These are phyloP conservation scores for Anoplopoma fimbria DNA, from an alignment of 2,113 vertebrate genomes.

Conservation along the genomic window DNA sequence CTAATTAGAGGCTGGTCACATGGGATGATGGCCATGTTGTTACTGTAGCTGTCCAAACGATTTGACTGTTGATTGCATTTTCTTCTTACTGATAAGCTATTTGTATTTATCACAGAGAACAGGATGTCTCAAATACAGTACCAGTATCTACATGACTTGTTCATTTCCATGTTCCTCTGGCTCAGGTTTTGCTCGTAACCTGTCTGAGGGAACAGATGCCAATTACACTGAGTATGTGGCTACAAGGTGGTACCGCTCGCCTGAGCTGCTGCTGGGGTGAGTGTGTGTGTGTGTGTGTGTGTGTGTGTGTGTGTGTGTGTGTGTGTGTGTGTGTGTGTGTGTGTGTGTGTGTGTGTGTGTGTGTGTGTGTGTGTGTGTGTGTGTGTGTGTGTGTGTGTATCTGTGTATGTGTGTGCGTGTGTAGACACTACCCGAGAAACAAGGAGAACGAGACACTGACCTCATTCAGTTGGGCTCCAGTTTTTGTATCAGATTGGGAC, in stretches of 20 bases:
- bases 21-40: constrained; percentile 45
- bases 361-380: constrained; percentile 55
- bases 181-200: constrained; percentile 96
- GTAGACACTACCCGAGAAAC: constrained; percentile 5
- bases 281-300: constrained; percentile 55
- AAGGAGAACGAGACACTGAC: neutral
- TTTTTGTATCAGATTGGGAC: neutral
- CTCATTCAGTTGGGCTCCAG: neutral
- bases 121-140: neutral
- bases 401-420: constrained; percentile 17
- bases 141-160: constrained; percentile 1
- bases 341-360: constrained; percentile 19
- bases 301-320: constrained; percentile 18
- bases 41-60: constrained; percentile 37
- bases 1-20: constrained; percentile 60
- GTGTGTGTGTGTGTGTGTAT: constrained; percentile 14
- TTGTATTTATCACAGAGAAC: neutral
- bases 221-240: constrained; percentile 99
- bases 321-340: constrained; percentile 21
- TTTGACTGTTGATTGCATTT: constrained; percentile 7
- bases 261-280: constrained; percentile 97
- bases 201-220: constrained; percentile 97
- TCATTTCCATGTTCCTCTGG: constrained; percentile 25
- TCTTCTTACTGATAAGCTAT: constrained; percentile 5
- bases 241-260: constrained; percentile 98